Percentiles rank a stretch among this genome's conserved stretches.
Conservation (phyloP, 2,888 invertebrate species). For the Sepioteuthis lessoniana region DNA sequence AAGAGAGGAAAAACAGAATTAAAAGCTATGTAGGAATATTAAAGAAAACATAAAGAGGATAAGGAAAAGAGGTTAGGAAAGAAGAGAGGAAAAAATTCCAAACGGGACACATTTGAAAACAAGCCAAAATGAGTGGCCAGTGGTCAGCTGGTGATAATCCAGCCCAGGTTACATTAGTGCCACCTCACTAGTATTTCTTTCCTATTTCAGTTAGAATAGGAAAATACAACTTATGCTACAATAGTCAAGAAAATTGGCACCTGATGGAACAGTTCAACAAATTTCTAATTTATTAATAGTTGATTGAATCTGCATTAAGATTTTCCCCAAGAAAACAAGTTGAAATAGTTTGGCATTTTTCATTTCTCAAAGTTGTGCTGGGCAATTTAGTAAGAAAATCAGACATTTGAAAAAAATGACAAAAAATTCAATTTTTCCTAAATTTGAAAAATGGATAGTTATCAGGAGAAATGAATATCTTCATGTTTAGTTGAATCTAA, state of each 20-base stretch:
- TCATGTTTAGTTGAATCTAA: too few relatives aligned
- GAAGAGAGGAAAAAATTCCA: too few relatives aligned
- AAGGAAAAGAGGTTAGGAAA: too few relatives aligned
- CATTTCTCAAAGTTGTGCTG: too few relatives aligned
- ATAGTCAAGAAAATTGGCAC: neutral
- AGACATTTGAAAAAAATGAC: too few relatives aligned
- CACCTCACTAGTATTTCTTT: slow-evolving; percentile 6
- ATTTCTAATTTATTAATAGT: neutral
- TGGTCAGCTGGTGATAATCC: neutral
- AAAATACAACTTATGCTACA: neutral
- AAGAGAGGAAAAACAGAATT: too few relatives aligned
- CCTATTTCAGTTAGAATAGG: neutral
- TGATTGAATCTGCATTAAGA: neutral
- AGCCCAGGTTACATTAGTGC: neutral
- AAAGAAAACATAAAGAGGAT: too few relatives aligned
- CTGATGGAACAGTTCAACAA: neutral
- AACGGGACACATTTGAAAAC: neutral
- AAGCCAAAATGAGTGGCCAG: neutral
- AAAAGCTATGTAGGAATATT: too few relatives aligned
- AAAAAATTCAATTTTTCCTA: too few relatives aligned
- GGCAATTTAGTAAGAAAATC: too few relatives aligned
- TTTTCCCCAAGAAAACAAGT: neutral
- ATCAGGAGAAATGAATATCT: too few relatives aligned
- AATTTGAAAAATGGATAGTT: too few relatives aligned
- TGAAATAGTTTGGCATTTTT: neutral